Evolutionary conservation across 2,113 vertebrate species (phyloP).

Genomic region (Clarias macrocephalus): DNA sequence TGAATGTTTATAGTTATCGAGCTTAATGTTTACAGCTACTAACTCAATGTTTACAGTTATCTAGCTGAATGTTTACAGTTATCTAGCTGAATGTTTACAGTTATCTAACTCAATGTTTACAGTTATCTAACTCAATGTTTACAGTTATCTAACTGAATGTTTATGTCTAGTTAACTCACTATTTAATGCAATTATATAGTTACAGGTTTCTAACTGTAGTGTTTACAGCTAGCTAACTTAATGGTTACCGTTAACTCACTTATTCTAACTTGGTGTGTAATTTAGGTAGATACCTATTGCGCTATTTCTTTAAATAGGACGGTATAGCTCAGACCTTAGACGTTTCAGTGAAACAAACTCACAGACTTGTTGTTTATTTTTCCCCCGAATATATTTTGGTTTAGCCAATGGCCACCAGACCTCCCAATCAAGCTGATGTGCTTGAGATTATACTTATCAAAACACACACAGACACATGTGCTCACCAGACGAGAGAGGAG

Average conservation of each 20-base stretch:
- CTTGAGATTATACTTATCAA: slow-evolving; percentile 52
- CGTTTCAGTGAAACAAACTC: neutral
- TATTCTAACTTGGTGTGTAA: neutral
- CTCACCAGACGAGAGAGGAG: slow-evolving; percentile 49
- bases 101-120: neutral
- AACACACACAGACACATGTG: slow-evolving; percentile 41
- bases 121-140: neutral
- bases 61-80: no score
- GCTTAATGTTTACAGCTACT: no score
- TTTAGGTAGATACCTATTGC: neutral
- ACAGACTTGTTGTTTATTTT: slow-evolving; percentile 40
- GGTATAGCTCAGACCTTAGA: neutral
- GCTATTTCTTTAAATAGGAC: slow-evolving; percentile 12
- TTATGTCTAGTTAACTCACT: no score
- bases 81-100: neutral
- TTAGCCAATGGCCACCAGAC: slow-evolving; percentile 50
- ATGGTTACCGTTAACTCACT: neutral
- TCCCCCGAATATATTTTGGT: slow-evolving; percentile 33
- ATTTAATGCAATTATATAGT: no score
- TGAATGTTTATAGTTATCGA: no score
- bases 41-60: neutral
- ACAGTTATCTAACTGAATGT: neutral
- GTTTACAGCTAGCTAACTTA: neutral
- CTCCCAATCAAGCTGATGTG: slow-evolving; percentile 34
- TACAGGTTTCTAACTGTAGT: no score